Conservation (phyloP, 1,140 invertebrate genomes). For the Popillia japonica region DNA sequence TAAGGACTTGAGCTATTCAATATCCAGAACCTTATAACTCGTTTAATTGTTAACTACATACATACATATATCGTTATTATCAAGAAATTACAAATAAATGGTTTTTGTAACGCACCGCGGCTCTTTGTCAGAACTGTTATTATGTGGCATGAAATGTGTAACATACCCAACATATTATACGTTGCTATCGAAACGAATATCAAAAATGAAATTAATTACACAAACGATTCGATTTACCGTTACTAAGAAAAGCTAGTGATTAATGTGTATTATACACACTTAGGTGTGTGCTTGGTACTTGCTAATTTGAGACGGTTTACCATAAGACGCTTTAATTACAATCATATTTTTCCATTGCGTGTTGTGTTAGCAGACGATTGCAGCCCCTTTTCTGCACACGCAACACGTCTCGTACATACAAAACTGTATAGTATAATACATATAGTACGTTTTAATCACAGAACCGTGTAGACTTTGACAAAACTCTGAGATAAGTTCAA, state of each 20-base stretch:
- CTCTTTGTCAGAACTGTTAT: background rate
- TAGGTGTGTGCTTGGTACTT: background rate
- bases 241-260: background rate
- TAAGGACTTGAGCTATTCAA: too few relatives aligned
- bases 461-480: slow-evolving; percentile 24
- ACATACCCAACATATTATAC: background rate
- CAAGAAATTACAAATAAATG: slow-evolving; percentile 6
- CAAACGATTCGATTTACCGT: slow-evolving; percentile 25
- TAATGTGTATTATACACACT: slow-evolving; percentile 6
- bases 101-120: slow-evolving; percentile 9
- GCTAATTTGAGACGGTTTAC: slow-evolving; percentile 13
- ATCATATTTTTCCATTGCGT: background rate
- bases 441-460: slow-evolving; percentile 20
- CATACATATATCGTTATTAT: slow-evolving; percentile 17
- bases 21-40: background rate
- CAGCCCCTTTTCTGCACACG: slow-evolving; percentile 8
- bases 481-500: slow-evolving; percentile 25
- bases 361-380: background rate
- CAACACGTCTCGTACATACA: slow-evolving; percentile 8
- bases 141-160: background rate
- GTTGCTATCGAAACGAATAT: slow-evolving; percentile 8
- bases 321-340: slow-evolving; percentile 11
- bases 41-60: background rate
- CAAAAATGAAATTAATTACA: slow-evolving; percentile 29
- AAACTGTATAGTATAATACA: background rate